These are phyloP conservation scores for Zhuqinia jingwanae DNA, from an alignment of 2,888 invertebrate species.

Conservation along the genomic window DNA sequence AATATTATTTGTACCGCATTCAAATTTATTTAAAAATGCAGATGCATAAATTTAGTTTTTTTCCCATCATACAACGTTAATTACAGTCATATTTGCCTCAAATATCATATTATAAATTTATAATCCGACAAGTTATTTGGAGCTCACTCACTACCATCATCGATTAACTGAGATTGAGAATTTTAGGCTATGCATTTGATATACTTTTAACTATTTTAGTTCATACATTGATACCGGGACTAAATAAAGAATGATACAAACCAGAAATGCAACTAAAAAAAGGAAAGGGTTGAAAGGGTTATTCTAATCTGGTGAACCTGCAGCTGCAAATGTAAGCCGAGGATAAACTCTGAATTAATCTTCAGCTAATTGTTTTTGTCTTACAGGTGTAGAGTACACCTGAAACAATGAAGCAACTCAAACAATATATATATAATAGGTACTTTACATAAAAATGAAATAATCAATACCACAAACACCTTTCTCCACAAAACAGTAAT, in stretches of 20 bases:
- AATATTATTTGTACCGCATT: too few relatives aligned
- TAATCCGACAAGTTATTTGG: not conserved
- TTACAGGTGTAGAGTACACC: too few relatives aligned
- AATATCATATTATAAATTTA: not conserved
- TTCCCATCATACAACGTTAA: too few relatives aligned
- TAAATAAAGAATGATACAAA: constrained; percentile 30
- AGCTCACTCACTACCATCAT: not conserved
- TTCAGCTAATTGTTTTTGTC: not conserved
- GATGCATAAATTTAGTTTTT: too few relatives aligned
- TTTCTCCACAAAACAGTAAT: constrained; percentile 10
- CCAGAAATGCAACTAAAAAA: constrained; percentile 30
- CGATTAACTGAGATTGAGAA: not conserved
- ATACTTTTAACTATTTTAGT: not conserved
- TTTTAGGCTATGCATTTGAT: not conserved
- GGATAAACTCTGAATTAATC: constrained; percentile 13
- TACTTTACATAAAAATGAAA: constrained; percentile 21
- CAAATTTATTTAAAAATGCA: too few relatives aligned
- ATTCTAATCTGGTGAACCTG: not conserved
- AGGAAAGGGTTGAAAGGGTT: not conserved
- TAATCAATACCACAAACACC: not conserved
- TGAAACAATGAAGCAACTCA: not conserved
- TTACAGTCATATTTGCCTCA: too few relatives aligned
- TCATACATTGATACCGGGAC: too few relatives aligned
- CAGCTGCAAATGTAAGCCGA: not conserved
- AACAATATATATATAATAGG: not conserved